Evolutionary conservation across 2,888 invertebrate genomes (phyloP).

Genomic region (Thecocarcelia acutangulata): DNA sequence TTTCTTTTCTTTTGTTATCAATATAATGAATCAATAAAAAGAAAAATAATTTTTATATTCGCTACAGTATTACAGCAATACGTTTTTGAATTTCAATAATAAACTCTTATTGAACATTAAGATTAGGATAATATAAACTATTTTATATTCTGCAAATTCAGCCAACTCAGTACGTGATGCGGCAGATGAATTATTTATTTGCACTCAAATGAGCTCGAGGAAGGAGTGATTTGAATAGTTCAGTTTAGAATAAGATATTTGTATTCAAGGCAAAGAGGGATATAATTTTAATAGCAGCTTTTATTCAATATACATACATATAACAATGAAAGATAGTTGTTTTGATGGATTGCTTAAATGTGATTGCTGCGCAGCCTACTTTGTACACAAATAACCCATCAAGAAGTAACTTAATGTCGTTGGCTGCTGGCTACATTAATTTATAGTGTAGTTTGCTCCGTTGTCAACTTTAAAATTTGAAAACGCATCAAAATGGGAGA

Average conservation of each 20-base stretch:
- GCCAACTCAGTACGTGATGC: slow-evolving; percentile 15
- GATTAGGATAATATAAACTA: not conserved
- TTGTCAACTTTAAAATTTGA: no score
- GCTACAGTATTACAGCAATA: slow-evolving; percentile 33
- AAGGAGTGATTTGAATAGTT: not conserved
- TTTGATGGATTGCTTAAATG: not conserved
- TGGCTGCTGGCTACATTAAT: no score
- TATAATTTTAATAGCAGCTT: no score
- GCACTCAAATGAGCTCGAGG: not conserved
- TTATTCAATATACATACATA: no score
- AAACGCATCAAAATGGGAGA: no score
- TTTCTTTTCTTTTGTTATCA: slow-evolving; percentile 6
- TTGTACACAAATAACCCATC: no score
- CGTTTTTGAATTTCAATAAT: slow-evolving; percentile 37
- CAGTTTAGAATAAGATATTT: slow-evolving; percentile 2
- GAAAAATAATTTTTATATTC: not conserved
- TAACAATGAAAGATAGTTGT: not conserved
- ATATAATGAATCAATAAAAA: not conserved
- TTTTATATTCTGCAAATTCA: slow-evolving; percentile 15
- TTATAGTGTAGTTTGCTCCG: no score
- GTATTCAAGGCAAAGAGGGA: not conserved
- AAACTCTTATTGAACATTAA: slow-evolving; percentile 1
- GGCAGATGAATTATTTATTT: not conserved
- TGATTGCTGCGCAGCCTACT: no score
- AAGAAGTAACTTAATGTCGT: no score